Percentiles rank a stretch among this genome's conserved stretches.
Evolutionary conservation across 2,888 invertebrate species (phyloP).

Genomic region (Drosophila gaucha): DNA sequence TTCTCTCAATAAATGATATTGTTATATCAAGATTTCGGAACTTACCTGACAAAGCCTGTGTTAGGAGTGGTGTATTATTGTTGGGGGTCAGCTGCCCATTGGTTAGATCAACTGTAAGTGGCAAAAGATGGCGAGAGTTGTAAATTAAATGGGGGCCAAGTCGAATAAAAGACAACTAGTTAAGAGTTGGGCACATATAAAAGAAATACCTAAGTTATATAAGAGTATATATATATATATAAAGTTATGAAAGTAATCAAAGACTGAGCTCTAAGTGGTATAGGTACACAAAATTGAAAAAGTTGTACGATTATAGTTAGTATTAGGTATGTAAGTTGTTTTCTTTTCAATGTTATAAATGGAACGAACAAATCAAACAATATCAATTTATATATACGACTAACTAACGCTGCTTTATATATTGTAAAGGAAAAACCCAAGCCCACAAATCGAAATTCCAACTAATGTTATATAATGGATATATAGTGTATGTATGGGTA

Average conservation of each 20-base stretch:
- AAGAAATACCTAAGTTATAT: constrained; percentile 60
- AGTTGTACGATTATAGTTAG: constrained; percentile 40
- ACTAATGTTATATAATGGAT: constrained; percentile 19
- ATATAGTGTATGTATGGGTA: constrained; percentile 5
- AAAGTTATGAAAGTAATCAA: constrained; percentile 59
- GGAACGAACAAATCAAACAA: constrained; percentile 4
- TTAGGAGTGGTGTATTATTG: constrained; percentile 97
- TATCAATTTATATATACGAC: constrained; percentile 5
- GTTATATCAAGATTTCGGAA: not conserved
- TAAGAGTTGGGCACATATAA: constrained; percentile 30
- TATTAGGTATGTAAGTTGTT: constrained; percentile 31
- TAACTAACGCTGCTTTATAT: constrained; percentile 19
- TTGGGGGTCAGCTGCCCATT: constrained; percentile 98
- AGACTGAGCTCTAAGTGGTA: constrained; percentile 64
- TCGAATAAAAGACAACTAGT: constrained; percentile 32
- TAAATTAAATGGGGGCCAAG: constrained; percentile 42
- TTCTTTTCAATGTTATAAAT: constrained; percentile 22
- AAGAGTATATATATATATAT: constrained; percentile 34
- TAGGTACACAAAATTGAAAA: constrained; percentile 11
- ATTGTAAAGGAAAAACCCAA: constrained; percentile 20
- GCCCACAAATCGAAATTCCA: constrained; percentile 24
- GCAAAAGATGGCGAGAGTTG: constrained; percentile 53
- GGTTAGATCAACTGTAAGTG: constrained; percentile 95
- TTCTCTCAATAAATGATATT: not conserved
- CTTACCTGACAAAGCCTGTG: constrained; percentile 98